Conservation (phyloP, 2,888 invertebrate species). For the Saturnia japonica region DNA sequence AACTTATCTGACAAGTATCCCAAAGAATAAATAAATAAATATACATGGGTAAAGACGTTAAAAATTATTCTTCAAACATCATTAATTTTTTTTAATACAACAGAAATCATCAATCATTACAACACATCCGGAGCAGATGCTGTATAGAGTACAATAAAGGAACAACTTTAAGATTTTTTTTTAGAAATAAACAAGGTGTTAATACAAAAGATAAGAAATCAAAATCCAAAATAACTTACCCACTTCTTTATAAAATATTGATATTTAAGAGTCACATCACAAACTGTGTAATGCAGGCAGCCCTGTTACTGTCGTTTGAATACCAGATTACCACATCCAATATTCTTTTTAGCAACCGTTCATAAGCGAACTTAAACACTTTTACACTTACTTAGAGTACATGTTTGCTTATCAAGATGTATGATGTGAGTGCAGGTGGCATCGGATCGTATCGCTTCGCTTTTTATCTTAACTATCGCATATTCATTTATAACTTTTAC, state of each 20-base stretch:
- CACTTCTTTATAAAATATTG: slow-evolving; percentile 75
- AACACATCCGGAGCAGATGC: slow-evolving; percentile 66
- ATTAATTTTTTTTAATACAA: slow-evolving; percentile 16
- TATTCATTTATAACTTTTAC: slow-evolving; percentile 77
- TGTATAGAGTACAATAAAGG: slow-evolving; percentile 46
- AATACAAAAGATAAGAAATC: slow-evolving; percentile 59
- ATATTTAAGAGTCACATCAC: slow-evolving; percentile 75
- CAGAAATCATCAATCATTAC: slow-evolving; percentile 55
- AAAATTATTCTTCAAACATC: slow-evolving; percentile 3
- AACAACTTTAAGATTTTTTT: slow-evolving; percentile 23
- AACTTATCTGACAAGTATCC: not conserved
- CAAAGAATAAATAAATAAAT: slow-evolving; percentile 1
- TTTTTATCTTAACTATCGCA: slow-evolving; percentile 74
- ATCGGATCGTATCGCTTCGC: slow-evolving; percentile 57
- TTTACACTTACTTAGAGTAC: slow-evolving; percentile 27
- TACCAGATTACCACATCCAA: slow-evolving; percentile 74
- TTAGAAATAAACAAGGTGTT: slow-evolving; percentile 79
- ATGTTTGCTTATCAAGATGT: slow-evolving; percentile 28
- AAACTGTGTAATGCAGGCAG: slow-evolving; percentile 74
- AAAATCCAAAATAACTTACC: slow-evolving; percentile 65
- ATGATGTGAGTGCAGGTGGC: slow-evolving; percentile 70
- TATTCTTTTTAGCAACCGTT: slow-evolving; percentile 55
- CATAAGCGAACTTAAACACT: slow-evolving; percentile 35
- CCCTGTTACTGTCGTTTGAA: slow-evolving; percentile 61
- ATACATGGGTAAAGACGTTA: not conserved